Evolutionary conservation across 2,797 vertebrate species (phyloP), one percentile per base, ranked within the genome.

Genomic region (Hemibagrus guttatus): DNA sequence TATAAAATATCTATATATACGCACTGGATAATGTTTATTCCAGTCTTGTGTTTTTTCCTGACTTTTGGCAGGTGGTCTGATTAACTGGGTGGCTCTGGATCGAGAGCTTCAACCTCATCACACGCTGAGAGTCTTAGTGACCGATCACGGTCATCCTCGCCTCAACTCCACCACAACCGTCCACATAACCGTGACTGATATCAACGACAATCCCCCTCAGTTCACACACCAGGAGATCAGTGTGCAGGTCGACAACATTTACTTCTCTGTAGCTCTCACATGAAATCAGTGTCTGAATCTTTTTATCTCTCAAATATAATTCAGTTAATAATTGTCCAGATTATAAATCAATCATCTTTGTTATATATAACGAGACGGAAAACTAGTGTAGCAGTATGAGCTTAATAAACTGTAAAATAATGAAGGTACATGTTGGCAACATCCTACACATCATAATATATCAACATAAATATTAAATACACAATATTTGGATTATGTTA

Each of bases 71-170:
- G 98, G 98, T 63, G 97, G 99, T 92, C 94, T 99, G 52, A 94
- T 97, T 89, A 97, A 95, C 91, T 97, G 96, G 95, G 94, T 95
- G 84, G 96, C 96, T 0, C 84, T 99, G 89, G 97, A 99, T 89
- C 94, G 91, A 0, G 98, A 99, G 89, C 94, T 95, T 64, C 94
- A 94, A 71, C 89, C 90, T 8, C 95, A 97, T 69, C 96, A 99
- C 91, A 92, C 92, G 39, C 87, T 98, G 91, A 95, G 92, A 2
- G 95, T 98, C 87, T 93, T 99, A 84, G 98, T 95, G 90, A 96
- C 93, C 0, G 98, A 99, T 89, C 95, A 96, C 0, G 98, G 98
- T 19, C 91, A 89, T 9, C 97, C 97, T 0, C 95, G 89, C 0
- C 96, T 93, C 78, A 99, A 96, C 0, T 92, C 95, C 93, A 97